phyloP scores from a whole-genome alignment of 1,140 invertebrate genomes.

The Protaetia brevitarsis region DNA sequence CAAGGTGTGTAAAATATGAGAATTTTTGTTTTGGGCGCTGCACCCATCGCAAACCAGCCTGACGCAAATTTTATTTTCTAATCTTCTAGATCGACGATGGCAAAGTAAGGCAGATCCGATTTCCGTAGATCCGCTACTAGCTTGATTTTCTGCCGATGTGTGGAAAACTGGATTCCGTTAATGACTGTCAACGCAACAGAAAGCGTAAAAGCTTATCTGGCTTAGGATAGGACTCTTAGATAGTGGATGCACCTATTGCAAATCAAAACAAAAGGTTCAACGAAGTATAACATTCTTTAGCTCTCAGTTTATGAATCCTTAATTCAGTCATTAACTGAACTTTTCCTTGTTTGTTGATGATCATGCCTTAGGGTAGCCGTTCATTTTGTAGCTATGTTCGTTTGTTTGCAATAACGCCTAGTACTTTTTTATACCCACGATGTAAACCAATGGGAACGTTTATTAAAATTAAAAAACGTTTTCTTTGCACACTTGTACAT shows the following conservation, averaged over 20 bases:
- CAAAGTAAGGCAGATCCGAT: constrained; percentile 33
- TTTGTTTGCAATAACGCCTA: no score
- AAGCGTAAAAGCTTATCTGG: constrained; percentile 24
- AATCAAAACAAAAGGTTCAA: constrained; percentile 34
- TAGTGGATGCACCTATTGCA: constrained; percentile 34
- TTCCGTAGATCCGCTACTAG: constrained; percentile 27
- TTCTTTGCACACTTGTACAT: no score
- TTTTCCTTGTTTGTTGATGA: no score
- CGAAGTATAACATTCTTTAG: constrained; percentile 23
- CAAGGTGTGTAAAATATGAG: not conserved
- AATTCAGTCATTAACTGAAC: no score
- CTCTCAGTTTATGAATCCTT: constrained; percentile 26
- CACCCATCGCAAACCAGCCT: constrained; percentile 4
- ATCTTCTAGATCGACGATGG: constrained; percentile 19
- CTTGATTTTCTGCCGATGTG: constrained; percentile 11
- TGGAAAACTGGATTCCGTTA: not conserved
- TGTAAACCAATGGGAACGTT: no score
- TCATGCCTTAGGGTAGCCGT: no score
- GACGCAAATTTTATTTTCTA: not conserved
- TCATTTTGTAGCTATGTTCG: no score
- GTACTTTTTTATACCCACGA: no score
- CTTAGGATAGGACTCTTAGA: constrained; percentile 31
- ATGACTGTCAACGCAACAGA: not conserved
- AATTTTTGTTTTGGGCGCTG: constrained; percentile 16
- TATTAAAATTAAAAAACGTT: no score